Conservation (phyloP, 1,140 invertebrate species). For the Hylyphantes graminicola region DNA sequence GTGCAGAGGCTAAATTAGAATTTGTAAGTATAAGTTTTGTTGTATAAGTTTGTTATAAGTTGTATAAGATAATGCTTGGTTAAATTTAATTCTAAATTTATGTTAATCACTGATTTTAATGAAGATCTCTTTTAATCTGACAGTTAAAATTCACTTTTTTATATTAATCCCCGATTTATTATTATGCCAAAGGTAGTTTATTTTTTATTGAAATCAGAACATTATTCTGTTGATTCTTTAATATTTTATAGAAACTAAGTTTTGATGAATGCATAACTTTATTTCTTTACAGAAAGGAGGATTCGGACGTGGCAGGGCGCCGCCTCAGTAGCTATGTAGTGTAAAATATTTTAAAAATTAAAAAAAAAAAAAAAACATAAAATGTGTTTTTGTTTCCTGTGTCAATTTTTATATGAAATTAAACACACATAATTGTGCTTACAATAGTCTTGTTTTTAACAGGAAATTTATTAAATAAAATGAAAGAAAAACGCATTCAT, state of each 20-base stretch:
- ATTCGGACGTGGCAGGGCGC: slow-evolving; percentile 48
- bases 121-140: background rate
- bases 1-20: slow-evolving; percentile 80
- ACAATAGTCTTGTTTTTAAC: no score
- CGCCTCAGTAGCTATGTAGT: slow-evolving; percentile 31
- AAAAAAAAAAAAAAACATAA: background rate
- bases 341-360: slow-evolving; percentile 26
- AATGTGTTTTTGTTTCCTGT: no score
- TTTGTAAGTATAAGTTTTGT: slow-evolving; percentile 77
- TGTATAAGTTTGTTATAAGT: background rate
- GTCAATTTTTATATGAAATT: no score
- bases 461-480: no score
- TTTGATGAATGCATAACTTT: background rate
- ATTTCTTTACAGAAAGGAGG: slow-evolving; percentile 49
- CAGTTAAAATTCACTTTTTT: background rate
- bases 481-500: no score
- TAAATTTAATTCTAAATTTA: background rate
- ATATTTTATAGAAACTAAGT: background rate
- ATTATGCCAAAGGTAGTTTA: background rate
- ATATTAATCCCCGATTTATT: background rate
- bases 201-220: background rate
- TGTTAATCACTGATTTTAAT: background rate
- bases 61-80: background rate
- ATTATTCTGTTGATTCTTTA: background rate
- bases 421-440: no score